Base-by-base conservation (phyloP, 2,113 vertebrate genomes). In the Petrocephalus microphthalmus region DNA sequence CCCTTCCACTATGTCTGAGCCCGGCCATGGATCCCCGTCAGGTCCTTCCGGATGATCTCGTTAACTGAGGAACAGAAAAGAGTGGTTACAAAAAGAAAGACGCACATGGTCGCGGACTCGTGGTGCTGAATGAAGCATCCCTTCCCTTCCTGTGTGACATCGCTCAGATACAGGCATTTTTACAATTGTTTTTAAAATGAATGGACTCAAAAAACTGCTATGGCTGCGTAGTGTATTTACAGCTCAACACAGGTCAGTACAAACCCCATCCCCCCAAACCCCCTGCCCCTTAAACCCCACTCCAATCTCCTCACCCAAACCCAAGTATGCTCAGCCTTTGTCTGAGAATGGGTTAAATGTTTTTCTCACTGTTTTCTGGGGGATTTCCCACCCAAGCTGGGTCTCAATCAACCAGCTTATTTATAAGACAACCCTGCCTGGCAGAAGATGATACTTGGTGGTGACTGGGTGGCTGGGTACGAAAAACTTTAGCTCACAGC, bases 21-120 rank as follows among this genome's bases (percentile, higher is more conserved):
- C 95, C 95, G 95, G 92, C 96, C 93, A 84, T 97, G 97, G 89
- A 98, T 96, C 91, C 96, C 97, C 64, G 98, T 98, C 95, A 99
- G 97, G 93, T 99, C 98, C 95, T 99, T 99, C 94, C 97, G 96
- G 94, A 99, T 99, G 95, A 99, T 99, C 95, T 99, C 98, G 19
- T 99, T 99, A 93, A 99, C 98, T 99, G 94, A 45, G 91, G 95
- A 93, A 93, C 91, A 92, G 92, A 92, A 93, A 90, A 67, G 82
- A 64, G 15, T 20, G 67, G 15, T 85, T 22, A 0, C 22, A 56
- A 20, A 56, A n/a, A 7, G 29, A 85, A 85, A 88, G 52, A 13
- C 22, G 11, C 45, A 67, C 22, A 3, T 8, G 2, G 4, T 10
- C 5, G 25, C 71, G 7, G 33, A 88, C 60, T 51, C 20, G 2